Evolutionary conservation across 2,113 vertebrate species (phyloP).

Genomic region (Piprites chloris): DNA sequence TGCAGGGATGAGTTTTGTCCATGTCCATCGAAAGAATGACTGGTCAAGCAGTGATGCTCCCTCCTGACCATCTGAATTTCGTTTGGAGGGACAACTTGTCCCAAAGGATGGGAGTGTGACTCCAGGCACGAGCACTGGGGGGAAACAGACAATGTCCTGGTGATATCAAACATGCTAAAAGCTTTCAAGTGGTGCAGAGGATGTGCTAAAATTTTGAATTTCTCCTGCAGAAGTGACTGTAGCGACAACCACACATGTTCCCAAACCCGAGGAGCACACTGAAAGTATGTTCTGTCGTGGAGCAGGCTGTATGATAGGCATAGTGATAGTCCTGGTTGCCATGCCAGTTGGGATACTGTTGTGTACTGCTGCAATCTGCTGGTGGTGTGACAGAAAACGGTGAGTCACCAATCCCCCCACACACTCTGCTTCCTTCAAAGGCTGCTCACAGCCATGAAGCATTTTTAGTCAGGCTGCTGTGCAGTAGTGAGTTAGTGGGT

Average conservation of each 20-base stretch:
- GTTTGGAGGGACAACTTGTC: not conserved
- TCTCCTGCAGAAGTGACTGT: not conserved
- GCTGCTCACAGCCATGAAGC: not conserved
- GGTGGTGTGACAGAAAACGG: not conserved
- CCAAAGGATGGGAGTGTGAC: not conserved
- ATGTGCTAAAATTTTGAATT: not conserved
- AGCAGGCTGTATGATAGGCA: not conserved
- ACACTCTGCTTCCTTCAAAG: not conserved
- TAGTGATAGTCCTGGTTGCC: not conserved
- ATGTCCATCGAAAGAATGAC: not conserved
- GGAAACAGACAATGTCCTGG: not conserved
- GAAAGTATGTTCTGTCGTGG: not conserved
- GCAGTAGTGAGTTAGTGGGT: not conserved
- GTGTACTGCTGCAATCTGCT: not conserved
- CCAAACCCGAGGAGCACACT: fast-evolving
- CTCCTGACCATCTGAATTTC: not conserved
- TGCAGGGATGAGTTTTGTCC: not conserved
- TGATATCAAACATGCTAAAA: not conserved
- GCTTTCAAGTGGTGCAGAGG: not conserved
- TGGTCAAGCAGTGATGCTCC: not conserved
- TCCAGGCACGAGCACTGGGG: not conserved
- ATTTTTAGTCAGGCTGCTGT: not conserved
- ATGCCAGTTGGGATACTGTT: not conserved
- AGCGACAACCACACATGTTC: not conserved
- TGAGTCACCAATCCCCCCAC: not conserved